These are phyloP conservation scores for Coendou prehensilis DNA, from an alignment of 2,797 vertebrate genomes.

Conservation along the genomic window DNA sequence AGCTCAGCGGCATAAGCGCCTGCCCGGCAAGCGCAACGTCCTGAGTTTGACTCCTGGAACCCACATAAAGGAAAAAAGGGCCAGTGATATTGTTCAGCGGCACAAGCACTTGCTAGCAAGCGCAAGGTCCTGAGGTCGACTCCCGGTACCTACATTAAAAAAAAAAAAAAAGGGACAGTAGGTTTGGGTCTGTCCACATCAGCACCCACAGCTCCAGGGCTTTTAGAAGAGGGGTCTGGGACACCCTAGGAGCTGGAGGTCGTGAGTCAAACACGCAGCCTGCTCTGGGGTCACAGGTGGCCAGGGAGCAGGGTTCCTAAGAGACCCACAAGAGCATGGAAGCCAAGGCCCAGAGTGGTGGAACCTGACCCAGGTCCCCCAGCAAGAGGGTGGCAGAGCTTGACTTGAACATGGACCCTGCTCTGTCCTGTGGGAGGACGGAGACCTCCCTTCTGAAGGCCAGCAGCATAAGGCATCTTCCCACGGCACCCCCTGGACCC, in stretches of 20 bases:
- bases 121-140: no score
- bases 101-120: no score
- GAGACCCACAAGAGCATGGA: not conserved
- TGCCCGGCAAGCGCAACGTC: no score
- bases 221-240: not conserved
- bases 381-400: not conserved
- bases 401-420: rapidly evolving
- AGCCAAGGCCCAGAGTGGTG: no score
- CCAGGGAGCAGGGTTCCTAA: no score
- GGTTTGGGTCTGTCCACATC: rapidly evolving
- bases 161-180: not conserved
- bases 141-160: no score
- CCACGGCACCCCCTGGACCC: rapidly evolving
- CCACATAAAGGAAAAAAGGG: no score
- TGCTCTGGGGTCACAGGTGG: not conserved
- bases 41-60: no score
- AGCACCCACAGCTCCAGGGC: rapidly evolving
- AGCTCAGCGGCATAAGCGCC: no score
- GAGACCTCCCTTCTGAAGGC: not conserved
- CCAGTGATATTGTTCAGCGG: no score
- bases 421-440: not conserved
- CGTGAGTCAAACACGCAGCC: rapidly evolving
- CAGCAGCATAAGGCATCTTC: not conserved
- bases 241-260: not conserved
- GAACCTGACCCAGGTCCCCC: not conserved